phyloP scores from a whole-genome alignment of 2,888 invertebrate genomes.

The Coenonympha arcania region DNA sequence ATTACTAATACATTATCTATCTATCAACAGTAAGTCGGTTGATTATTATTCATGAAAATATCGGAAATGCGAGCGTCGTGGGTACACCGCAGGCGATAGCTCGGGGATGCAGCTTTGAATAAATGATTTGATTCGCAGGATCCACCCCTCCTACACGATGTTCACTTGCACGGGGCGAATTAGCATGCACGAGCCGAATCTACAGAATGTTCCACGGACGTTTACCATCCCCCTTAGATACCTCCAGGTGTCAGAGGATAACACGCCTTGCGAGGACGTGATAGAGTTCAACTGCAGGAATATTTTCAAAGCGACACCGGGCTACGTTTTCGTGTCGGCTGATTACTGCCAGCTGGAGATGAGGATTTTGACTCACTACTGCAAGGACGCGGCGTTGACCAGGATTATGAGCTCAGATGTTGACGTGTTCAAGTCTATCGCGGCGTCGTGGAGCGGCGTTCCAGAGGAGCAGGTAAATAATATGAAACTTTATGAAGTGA shows the following conservation, averaged over 20 bases:
- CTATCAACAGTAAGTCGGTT: too few relatives aligned
- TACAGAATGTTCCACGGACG: conserved; percentile 92
- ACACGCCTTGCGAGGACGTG: conserved; percentile 38
- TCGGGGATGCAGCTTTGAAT: conserved; percentile 24
- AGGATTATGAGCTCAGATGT: conserved; percentile 77
- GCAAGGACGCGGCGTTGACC: conserved; percentile 81
- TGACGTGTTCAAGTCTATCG: conserved; percentile 90
- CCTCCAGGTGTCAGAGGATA: conserved; percentile 36
- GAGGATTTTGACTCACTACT: conserved; percentile 92
- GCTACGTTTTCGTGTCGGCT: conserved; percentile 84
- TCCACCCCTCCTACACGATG: conserved; percentile 79
- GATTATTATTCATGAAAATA: conserved; percentile 19
- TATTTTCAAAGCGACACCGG: conserved; percentile 77
- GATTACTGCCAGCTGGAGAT: conserved; percentile 98
- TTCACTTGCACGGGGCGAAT: conserved; percentile 87
- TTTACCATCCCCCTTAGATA: conserved; percentile 76
- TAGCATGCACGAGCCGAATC: conserved; percentile 92
- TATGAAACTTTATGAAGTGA: too few relatives aligned
- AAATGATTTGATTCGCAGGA: conserved; percentile 55
- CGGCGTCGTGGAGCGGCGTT: conserved; percentile 86
- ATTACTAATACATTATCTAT: too few relatives aligned
- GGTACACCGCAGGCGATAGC: conserved; percentile 4
- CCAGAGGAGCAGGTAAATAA: conserved; percentile 76
- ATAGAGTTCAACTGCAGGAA: conserved; percentile 78
- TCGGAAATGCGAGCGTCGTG: conserved; percentile 14